phyloP scores from a whole-genome alignment of 2,797 vertebrate species.

The Epinephelus coioides region DNA sequence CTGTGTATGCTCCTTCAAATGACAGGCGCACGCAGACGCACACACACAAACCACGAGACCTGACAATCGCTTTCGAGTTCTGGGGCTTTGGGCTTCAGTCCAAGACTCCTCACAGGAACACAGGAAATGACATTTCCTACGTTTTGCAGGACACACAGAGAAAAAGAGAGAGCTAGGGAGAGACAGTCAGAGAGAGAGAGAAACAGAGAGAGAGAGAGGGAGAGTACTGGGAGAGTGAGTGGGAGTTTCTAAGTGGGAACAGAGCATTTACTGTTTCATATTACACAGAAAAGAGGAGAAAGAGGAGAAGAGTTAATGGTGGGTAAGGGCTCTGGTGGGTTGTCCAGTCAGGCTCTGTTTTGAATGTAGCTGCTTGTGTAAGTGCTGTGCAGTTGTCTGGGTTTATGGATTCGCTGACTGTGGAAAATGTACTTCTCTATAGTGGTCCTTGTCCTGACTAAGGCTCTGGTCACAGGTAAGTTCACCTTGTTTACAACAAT shows the following conservation, averaged over 20 bases:
- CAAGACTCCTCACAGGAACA: constrained; percentile 83
- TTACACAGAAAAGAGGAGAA: constrained; percentile 86
- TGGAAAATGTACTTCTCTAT: constrained; percentile 89
- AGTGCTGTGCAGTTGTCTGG: constrained; percentile 78
- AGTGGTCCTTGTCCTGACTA: constrained; percentile 88
- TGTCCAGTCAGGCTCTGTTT: constrained; percentile 73
- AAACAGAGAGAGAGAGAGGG: constrained; percentile 65
- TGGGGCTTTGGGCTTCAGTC: constrained; percentile 74
- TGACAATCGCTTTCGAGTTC: constrained; percentile 60
- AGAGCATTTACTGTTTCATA: constrained; percentile 89
- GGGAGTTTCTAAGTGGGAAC: constrained; percentile 90
- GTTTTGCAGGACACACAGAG: constrained; percentile 78
- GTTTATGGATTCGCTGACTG: constrained; percentile 87
- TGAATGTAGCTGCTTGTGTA: constrained; percentile 76
- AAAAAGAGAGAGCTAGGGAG: constrained; percentile 57
- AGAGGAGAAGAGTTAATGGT: constrained; percentile 82
- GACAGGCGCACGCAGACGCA: constrained; percentile 24
- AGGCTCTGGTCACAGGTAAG: constrained; percentile 88
- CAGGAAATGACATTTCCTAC: constrained; percentile 90
- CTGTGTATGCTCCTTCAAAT: constrained; percentile 46
- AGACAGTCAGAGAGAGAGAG: constrained; percentile 48
- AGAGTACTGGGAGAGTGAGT: constrained; percentile 76
- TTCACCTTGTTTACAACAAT: constrained; percentile 69
- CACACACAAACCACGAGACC: constrained; percentile 56
- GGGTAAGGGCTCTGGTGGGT: constrained; percentile 75